phyloP scores from a whole-genome alignment of 2,113 vertebrate genomes.

The Ptilonorhynchus violaceus region DNA sequence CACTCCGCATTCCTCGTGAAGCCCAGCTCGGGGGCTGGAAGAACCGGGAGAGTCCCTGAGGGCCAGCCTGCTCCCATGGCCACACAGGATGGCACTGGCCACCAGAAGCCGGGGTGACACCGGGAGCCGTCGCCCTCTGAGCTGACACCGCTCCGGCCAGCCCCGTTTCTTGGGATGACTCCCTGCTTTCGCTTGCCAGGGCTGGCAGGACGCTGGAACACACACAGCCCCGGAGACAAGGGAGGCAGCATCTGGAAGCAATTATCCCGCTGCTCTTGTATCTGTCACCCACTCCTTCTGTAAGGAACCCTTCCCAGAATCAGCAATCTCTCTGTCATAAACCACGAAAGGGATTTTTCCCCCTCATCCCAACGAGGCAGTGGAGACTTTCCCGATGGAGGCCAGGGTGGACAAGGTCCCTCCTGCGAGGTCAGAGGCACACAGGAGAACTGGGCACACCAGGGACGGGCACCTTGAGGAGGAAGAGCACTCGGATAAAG shows the following conservation, averaged over 20 bases:
- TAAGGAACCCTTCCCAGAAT: background rate
- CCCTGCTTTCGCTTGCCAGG: background rate
- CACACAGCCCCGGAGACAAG: background rate
- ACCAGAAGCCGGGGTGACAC: background rate
- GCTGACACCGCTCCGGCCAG: background rate
- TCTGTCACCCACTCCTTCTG: conserved; percentile 6
- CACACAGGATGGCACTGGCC: fast-evolving
- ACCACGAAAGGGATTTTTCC: background rate
- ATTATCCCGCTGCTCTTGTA: background rate
- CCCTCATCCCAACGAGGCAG: background rate
- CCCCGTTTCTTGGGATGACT: background rate
- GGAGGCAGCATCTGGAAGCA: conserved; percentile 22
- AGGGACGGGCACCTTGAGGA: background rate
- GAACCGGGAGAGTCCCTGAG: fast-evolving
- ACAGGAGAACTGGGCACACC: background rate
- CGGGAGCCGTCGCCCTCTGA: fast-evolving
- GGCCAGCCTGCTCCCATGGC: background rate
- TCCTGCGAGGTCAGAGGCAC: background rate
- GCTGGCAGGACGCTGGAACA: background rate
- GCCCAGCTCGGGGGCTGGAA: background rate
- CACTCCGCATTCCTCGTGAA: fast-evolving
- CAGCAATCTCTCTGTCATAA: background rate
- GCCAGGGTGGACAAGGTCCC: background rate
- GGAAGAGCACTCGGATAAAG: background rate
- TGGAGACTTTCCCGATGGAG: fast-evolving